Evolutionary conservation across 2,888 invertebrate species (phyloP), one percentile per base, ranked within the genome.

Genomic region (Troglohyphantes excavatus): DNA sequence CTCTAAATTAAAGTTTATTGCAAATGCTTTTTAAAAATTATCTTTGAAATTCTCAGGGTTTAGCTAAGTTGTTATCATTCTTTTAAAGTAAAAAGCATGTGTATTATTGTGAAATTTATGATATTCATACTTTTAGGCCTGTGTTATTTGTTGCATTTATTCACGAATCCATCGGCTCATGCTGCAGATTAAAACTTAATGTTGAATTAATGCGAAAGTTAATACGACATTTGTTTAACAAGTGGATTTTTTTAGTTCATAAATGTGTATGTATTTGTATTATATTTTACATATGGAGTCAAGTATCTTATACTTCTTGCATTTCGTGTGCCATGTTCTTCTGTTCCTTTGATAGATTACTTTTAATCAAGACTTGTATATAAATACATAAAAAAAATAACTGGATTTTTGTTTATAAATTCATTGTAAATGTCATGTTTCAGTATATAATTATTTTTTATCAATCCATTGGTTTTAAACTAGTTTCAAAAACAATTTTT

Each of bases 241-340:
- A 53, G 17, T n/a, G 53, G 53, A 53, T 53, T 53, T n/a, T 53
- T 53, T 53, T 11, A 13, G 13, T 53, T 53, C n/a, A 39, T 53
- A 5, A 1, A 17, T 53, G 53, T 53, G 53, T 53, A 53, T 53
- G 53, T 53, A 53, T 13, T 33, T 53, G 53, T 53, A 53, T 39
- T 39, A 39, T 53, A 53, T 17, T 53, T 53, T 53, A 53, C 53
- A 53, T 53, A n/a, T 53, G 13, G 53, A 53, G 53, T 53, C 13
- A n/a, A 53, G 53, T 53, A 53, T n/a, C 53, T 53, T 13, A n/a
- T 53, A n/a, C 53, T 53, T 11, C n/a, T 13, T 53, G 53, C 53
- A 11, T 53, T 53, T 53, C 5, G 68, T 29, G 68, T 68, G 78
- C 78, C 65, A 78, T 78, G 33, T 65, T 17, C 2, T 78, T 53